Conservation (phyloP, 2,888 invertebrate species). For the Eurytoma californica region DNA sequence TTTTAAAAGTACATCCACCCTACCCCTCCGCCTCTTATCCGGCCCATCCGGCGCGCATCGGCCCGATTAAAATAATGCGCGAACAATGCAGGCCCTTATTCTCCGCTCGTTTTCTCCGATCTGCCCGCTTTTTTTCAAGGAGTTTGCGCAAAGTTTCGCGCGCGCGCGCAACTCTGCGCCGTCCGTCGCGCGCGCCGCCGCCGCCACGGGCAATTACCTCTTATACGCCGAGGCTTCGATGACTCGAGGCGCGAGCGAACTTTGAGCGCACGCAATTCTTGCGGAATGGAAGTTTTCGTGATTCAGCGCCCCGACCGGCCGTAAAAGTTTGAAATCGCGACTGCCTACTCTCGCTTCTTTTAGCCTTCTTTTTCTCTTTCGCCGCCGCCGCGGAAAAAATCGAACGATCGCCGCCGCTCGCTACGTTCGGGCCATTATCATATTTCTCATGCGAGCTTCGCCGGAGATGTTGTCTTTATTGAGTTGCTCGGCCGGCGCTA, state of each 20-base stretch:
- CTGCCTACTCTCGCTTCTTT: background rate
- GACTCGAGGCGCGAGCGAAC: conserved; percentile 27
- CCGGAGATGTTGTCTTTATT: too few species aligned
- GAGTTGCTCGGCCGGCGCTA: background rate
- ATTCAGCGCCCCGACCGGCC: background rate
- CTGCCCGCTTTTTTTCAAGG: background rate
- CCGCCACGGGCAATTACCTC: conserved; percentile 12
- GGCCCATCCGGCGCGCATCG: background rate
- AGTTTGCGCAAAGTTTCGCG: conserved; percentile 18
- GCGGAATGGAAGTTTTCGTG: conserved; percentile 18
- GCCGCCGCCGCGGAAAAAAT: too few species aligned
- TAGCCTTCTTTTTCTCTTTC: background rate
- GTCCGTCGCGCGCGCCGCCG: too few species aligned
- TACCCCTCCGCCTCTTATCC: background rate
- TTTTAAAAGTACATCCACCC: conserved; percentile 15
- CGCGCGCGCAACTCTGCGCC: background rate
- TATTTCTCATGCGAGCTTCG: too few species aligned
- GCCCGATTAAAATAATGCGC: conserved; percentile 33
- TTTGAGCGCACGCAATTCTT: conserved; percentile 19
- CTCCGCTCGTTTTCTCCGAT: conserved; percentile 10
- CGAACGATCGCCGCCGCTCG: too few species aligned
- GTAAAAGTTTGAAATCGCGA: background rate
- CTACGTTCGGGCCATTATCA: too few species aligned
- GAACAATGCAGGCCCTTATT: conserved; percentile 45
- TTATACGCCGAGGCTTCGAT: conserved; percentile 1